Evolutionary conservation across 2,797 vertebrate species (phyloP).

Genomic region (Anas acuta): DNA sequence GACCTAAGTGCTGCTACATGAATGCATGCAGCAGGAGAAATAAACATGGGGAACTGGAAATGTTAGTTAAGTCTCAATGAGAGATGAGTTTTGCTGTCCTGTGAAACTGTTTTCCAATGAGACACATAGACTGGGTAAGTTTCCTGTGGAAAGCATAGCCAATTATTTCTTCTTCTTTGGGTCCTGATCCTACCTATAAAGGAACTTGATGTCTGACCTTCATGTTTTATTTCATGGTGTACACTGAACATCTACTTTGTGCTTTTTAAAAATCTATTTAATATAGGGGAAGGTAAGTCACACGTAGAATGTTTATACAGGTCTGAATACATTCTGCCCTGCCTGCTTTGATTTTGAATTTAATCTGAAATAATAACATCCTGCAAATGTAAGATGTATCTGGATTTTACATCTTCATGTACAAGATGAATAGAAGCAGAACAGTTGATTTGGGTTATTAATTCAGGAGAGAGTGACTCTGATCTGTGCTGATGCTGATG

Average conservation of each 20-base stretch:
- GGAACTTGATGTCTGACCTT: not conserved
- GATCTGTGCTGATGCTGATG: slow-evolving; percentile 44
- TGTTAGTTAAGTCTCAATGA: not conserved
- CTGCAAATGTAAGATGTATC: not conserved
- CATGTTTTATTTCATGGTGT: not conserved
- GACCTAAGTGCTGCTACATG: too few relatives aligned
- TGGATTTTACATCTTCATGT: slow-evolving; percentile 11
- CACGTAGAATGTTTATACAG: not conserved
- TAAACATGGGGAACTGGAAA: too few relatives aligned
- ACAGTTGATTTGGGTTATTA: slow-evolving; percentile 44
- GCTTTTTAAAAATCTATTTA: not conserved
- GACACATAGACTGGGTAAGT: not conserved
- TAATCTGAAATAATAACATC: not conserved
- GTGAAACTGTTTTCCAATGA: not conserved
- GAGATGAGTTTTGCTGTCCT: not conserved
- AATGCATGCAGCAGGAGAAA: too few relatives aligned
- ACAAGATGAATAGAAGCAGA: slow-evolving; percentile 10
- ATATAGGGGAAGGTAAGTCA: not conserved
- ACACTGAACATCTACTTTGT: not conserved
- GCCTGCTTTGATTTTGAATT: slow-evolving; percentile 10
- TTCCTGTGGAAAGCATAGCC: not conserved
- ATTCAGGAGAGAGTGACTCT: slow-evolving; percentile 26
- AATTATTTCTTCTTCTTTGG: not conserved
- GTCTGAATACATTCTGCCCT: not conserved
- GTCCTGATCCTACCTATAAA: not conserved